A percentile compares a stretch with the other conserved stretches of the same genome.
Evolutionary conservation across 2,888 invertebrate genomes (phyloP).

Genomic region (Pseudanteris insignis): DNA sequence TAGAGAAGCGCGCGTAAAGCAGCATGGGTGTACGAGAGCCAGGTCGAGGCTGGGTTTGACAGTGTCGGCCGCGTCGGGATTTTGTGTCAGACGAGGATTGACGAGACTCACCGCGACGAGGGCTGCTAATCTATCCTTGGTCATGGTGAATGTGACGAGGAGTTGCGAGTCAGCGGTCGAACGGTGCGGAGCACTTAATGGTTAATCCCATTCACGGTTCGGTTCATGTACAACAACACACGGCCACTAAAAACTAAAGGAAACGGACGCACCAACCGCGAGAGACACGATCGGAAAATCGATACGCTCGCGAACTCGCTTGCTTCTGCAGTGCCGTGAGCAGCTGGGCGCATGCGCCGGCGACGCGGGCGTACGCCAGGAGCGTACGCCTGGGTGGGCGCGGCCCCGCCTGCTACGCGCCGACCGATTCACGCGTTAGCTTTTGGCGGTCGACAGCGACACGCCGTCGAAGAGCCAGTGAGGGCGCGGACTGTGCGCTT

Average conservation of each 20-base stretch:
- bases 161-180: conserved; percentile 58
- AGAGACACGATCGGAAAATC: conserved; percentile 78
- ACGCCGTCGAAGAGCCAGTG: too few species aligned
- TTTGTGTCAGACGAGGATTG: too few species aligned
- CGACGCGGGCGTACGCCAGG: conserved; percentile 59
- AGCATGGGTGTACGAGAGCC: too few species aligned
- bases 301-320: conserved; percentile 76
- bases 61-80: too few species aligned
- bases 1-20: too few species aligned
- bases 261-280: conserved; percentile 65
- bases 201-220: conserved; percentile 80
- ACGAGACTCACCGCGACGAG: conserved; percentile 90
- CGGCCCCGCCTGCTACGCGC: conserved; percentile 11
- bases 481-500: too few species aligned
- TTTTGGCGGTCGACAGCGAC: neutral
- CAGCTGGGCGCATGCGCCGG: conserved; percentile 68
- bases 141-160: conserved; percentile 71
- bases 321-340: conserved; percentile 73
- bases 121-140: conserved; percentile 97
- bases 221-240: conserved; percentile 77
- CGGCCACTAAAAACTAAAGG: conserved; percentile 70
- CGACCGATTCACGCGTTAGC: neutral
- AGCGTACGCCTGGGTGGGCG: conserved; percentile 13
- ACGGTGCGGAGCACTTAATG: conserved; percentile 59
- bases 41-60: too few species aligned